Evolutionary conservation across 2,797 vertebrate genomes (phyloP), one percentile per base, ranked within the genome.

Genomic region (Acridotheres tristis): DNA sequence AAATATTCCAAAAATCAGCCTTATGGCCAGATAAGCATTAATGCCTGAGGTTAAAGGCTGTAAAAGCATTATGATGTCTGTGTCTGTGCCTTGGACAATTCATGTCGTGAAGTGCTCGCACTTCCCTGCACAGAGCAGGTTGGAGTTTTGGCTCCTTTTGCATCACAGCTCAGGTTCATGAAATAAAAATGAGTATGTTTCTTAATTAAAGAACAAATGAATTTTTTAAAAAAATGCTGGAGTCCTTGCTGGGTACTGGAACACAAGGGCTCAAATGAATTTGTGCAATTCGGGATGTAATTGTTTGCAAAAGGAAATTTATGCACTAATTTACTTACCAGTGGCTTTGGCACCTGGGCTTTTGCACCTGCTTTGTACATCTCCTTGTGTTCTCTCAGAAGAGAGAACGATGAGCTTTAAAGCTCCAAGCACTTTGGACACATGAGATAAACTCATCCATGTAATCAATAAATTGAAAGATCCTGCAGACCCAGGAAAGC

Each of bases 121-220:
- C 15, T 86, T 79, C 54, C 73, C 68, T 9, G 1, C 48, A 29
- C 20, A 38, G 53, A 63, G 48, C 34, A 51, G 34, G 29, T 15
- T 69, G 58, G 55, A 77, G 86, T 61, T 96, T 94, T 42, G 5
- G 50, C 75, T 96, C 89, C 89, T 85, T 95, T 97, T 89, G 78
- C 23, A 15, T 90, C 88, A 78, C 51, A 88, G 38, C 34, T 32
- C 86, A 81, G 53, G 32, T 67, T 96, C 71, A 88, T 95, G 96
- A 96, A 97, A 97, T 96, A 96, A 94, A 93, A 95, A 89, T 74
- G 89, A 96, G 43, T 47, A 22, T 85, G 58, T 79, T 97, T 90
- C 91, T 97, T 97, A 97, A 97, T 97, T 95, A 97, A 96, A 91
- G 45, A 96, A 93, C 85, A 96, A 95, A 95, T 95, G 58, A 93